A percentile compares a stretch with the other conserved stretches of the same genome.
phyloP scores from a whole-genome alignment of 2,888 invertebrate species.

The Nebria brevicollis region DNA sequence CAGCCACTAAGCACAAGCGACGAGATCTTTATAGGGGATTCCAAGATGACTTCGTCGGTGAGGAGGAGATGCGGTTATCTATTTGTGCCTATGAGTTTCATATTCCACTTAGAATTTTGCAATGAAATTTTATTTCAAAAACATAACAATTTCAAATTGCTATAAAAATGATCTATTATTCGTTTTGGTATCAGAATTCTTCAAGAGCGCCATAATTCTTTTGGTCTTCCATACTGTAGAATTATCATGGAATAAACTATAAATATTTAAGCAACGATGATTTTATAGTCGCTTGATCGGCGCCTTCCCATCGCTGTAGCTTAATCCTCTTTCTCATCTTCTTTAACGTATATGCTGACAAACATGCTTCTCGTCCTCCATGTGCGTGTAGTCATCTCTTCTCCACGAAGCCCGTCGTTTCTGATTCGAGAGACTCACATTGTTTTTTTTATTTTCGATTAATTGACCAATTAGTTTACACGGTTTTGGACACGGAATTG shows the following conservation, averaged over 20 bases:
- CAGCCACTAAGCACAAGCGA: background rate
- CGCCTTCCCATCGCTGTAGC: conserved; percentile 6
- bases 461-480: conserved; percentile 47
- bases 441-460: conserved; percentile 42
- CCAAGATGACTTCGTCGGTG: background rate
- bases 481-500: conserved; percentile 40
- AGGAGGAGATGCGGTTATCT: background rate
- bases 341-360: background rate
- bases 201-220: too few species aligned
- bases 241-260: background rate
- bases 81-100: too few species aligned
- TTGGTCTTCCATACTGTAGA: background rate
- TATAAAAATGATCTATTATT: too few species aligned
- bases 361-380: conserved; percentile 5
- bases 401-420: conserved; percentile 2
- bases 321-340: background rate
- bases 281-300: background rate
- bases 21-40: background rate
- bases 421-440: conserved; percentile 8
- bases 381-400: conserved; percentile 5
- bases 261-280: background rate
- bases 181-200: too few species aligned
- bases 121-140: too few species aligned
- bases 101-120: too few species aligned
- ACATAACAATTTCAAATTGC: too few species aligned